Base-by-base conservation (phyloP, 2,113 vertebrate genomes). In the Cyprinodon variegatus region DNA sequence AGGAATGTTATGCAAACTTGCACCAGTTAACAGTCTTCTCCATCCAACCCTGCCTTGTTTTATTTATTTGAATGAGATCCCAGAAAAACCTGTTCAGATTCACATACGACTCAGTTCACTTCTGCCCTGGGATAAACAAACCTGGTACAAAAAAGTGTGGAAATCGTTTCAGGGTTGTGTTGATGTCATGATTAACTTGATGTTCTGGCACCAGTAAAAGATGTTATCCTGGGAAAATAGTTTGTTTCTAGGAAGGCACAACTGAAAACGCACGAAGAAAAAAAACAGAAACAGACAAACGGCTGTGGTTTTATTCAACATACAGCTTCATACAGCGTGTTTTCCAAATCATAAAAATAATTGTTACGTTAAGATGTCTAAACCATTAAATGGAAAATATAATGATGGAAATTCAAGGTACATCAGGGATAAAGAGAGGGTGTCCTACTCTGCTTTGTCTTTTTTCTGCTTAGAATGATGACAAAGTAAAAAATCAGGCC, bases 331-430 rank as follows among this genome's bases (percentile, higher is more conserved):
- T 85, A 66, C 66, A 68, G 81, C 71, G 71, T 87, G 74, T 86
- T 65, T 86, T 71, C 83, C 74, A 72, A 86, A 82, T 84, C 82
- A 38, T 83, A 74, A 76, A 79, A 84, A 60, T 86, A 83, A 87
- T 88, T 73, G 77, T 79, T 84, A 82, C 76, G 72, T 76, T 77
- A 86, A 80, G 78, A 38, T 83, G 83, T 74, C 76, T 83, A 60
- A 83, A 86, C 91, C 72, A 82, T 67, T 80, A 83, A 76, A 84
- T 79, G 75, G 29, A 29, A 29, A 29, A 29, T 29, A 29, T 29
- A 79, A 68, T 74, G 64, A 86, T 86, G 60, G 70, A 86, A 88
- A 89, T 88, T 81, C 70, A 79, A 87, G 78, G 70, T 76, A 76
- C 68, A 13, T 66, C 77, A 53, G 69, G 79, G 70, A 61, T 76